These are phyloP conservation scores for Aptenodytes patagonicus DNA, from an alignment of 2,113 vertebrate genomes.

Conservation along the genomic window DNA sequence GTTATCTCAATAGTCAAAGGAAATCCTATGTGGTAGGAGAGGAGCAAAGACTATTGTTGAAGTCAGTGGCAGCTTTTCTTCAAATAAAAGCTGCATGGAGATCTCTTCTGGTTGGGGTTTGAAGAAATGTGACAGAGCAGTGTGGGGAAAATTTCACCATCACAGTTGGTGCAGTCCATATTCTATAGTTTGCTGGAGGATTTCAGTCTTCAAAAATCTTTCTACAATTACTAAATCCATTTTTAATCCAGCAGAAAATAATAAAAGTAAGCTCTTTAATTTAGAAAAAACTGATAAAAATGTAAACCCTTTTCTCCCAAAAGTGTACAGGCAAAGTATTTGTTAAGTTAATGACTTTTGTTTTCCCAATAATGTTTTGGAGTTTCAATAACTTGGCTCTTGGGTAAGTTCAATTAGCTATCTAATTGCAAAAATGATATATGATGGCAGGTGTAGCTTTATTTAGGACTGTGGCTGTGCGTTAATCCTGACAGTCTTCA, in stretches of 20 bases:
- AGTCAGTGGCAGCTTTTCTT: neutral
- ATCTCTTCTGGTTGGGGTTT: neutral
- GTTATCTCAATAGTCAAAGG: neutral
- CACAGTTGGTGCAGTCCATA: neutral
- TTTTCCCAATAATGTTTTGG: neutral
- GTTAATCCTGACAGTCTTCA: neutral
- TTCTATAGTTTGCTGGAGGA: neutral
- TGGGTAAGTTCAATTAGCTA: slow-evolving; percentile 35
- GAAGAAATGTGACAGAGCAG: neutral
- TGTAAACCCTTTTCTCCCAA: neutral
- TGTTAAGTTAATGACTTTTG: neutral
- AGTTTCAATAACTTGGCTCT: slow-evolving; percentile 15
- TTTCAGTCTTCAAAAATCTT: neutral
- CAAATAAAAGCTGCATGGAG: neutral
- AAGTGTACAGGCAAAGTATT: neutral
- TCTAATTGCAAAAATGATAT: slow-evolving; percentile 36
- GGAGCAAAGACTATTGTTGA: neutral
- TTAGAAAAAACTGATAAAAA: neutral
- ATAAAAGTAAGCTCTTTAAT: neutral
- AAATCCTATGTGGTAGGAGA: neutral
- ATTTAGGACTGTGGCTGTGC: neutral
- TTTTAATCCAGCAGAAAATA: neutral
- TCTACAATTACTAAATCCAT: neutral
- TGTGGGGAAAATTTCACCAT: neutral
- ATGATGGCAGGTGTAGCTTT: neutral